Evolutionary conservation across 1,140 invertebrate species (phyloP), one percentile per base, ranked within the genome.

Genomic region (Ditylenchus dipsaci): DNA sequence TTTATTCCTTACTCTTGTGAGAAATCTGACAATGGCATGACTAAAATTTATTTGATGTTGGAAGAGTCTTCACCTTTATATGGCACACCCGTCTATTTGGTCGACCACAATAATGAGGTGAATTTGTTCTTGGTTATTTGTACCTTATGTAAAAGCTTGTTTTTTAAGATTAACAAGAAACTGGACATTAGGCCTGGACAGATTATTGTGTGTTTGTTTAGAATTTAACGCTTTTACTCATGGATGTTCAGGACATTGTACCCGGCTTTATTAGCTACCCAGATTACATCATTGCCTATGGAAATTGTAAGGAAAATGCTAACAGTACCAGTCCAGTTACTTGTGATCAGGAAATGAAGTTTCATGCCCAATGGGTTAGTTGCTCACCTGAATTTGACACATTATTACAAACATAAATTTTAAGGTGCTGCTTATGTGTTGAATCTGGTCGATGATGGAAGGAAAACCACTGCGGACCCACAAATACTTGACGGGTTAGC

Each of bases 1-100:
- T 38, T 67, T 3, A 80, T 79, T 65, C 65, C 79, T 17, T 79
- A 79, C 64, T 64, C 63, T 29, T 59, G 59, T 15, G 74, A 82
- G 69, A 79, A 79, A 62, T 68, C 78, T 13, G 78, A 82, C 45
- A 82, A 79, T 53, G 79, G 79, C 27, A 67, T 63, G 21, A 82
- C 78, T n/a, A 49, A 67, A n/a, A 45, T 79, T 21, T 82, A 81
- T 58, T 62, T 79, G 11, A 57, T 79, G n/a, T 23, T 81, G 7
- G 58, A 65, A 15, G 30, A 57, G 1, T 61, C 47, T 19, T 76
- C 75, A 9, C 3, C 21, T 8, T 56, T 76, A 29, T 72, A 60
- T 60, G 69, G 68, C 26, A 64, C 23, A 30, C 38, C 62, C 47
- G 53, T 59, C 21, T 80, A 26, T 58, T 69, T 78, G 23, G 57